Evolutionary conservation across 2,797 vertebrate genomes (phyloP), one percentile per base, ranked within the genome.

Genomic region (Scarus forsteni): DNA sequence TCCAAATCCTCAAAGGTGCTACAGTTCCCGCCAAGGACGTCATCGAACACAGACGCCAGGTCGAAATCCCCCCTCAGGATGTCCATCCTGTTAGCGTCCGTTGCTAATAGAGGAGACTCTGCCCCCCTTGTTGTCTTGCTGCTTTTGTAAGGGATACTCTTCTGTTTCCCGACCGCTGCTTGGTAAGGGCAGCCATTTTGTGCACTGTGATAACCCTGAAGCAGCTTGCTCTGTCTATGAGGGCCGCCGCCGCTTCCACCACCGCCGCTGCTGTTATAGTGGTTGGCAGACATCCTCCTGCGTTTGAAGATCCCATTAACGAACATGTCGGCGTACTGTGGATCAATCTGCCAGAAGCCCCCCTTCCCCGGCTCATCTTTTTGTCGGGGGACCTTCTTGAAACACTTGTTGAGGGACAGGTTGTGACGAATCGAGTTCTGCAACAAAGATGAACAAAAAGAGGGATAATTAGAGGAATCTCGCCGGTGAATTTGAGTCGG

Each of bases 361-460:
- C 95, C 94, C 75, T 96, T 96, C 15, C 95, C 95, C 0, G 95
- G 95, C 82, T 96, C 95, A 7, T 96, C 94, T 54, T 96, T 96
- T 85, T 95, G 95, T 40, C 95, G 81, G 61, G 95, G 95, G 49
- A 96, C 95, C 90, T 96, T 96, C 93, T 94, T 95, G 89, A 96
- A 96, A 88, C 95, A 96, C 91, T 96, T 96, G 92, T 96, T 96
- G 83, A 96, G 93, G 63, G 95, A 96, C 80, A 96, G 86, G 90
- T 96, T 96, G 85, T 96, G 95, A 45, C 95, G 95, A 74, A 96
- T 96, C 0, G 95, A 96, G 85, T 96, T 96, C 95, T 96, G 89
- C 34, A 51, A 80, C 50, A 75, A 78, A 70, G 27, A 66, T 11
- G 52, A 15, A 2, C n/a, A 54, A 40, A 27, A 35, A 49, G 40